phyloP scores from a whole-genome alignment of 2,797 vertebrate species.

The Gobionotothen gibberifrons region DNA sequence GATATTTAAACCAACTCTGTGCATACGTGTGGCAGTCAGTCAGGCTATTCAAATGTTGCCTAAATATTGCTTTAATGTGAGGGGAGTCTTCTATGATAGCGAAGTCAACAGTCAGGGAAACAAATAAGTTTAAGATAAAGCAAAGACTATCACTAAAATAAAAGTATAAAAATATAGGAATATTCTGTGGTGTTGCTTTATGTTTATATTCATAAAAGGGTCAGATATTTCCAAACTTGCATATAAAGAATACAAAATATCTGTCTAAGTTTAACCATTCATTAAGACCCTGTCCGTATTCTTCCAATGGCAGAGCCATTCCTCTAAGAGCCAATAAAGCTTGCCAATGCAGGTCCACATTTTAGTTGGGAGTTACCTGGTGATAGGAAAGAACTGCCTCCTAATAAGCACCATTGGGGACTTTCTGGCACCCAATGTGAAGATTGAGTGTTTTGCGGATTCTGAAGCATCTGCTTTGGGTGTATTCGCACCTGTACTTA shows the following conservation, averaged over 20 bases:
- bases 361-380: background rate
- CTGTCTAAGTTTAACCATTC: background rate
- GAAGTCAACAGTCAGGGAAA: background rate
- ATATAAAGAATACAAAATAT: background rate
- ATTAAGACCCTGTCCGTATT: background rate
- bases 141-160: no score
- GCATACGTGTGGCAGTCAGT: no score
- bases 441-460: conserved; percentile 14
- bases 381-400: background rate
- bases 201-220: background rate
- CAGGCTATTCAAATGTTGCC: no score
- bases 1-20: background rate
- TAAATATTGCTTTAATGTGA: no score
- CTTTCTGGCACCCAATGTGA: conserved; percentile 16
- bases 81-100: background rate
- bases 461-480: conserved; percentile 41
- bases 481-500: conserved; percentile 48
- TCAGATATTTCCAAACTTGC: background rate
- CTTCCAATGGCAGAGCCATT: background rate
- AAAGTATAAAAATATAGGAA: background rate
- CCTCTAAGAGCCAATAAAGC: background rate
- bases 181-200: background rate
- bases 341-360: background rate
- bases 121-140: no score
- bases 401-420: conserved; percentile 17